Conservation (phyloP, 2,888 invertebrate genomes). For the Pyrrhia umbra region DNA sequence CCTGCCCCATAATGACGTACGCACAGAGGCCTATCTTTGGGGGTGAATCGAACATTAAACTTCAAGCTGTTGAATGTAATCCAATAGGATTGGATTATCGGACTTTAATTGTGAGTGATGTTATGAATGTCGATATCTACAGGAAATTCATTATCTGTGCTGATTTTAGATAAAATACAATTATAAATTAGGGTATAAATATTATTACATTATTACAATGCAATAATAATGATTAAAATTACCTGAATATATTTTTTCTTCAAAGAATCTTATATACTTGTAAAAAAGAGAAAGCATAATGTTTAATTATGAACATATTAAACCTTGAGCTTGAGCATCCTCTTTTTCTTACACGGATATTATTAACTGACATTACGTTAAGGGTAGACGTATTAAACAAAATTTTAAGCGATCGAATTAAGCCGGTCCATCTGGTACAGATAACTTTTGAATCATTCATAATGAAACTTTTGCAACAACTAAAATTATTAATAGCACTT, state of each 20-base stretch:
- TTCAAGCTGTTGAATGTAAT: constrained; percentile 47
- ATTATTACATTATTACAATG: too few relatives aligned
- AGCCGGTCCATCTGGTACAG: constrained; percentile 32
- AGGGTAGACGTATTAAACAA: constrained; percentile 16
- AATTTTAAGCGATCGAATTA: constrained; percentile 30
- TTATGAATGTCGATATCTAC: neutral
- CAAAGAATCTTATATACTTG: too few relatives aligned
- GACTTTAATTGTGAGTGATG: neutral
- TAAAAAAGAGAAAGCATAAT: too few relatives aligned
- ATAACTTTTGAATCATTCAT: constrained; percentile 54
- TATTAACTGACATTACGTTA: too few relatives aligned
- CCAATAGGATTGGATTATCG: constrained; percentile 9
- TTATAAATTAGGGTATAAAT: too few relatives aligned
- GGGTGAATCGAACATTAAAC: constrained; percentile 61
- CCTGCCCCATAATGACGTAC: constrained; percentile 79
- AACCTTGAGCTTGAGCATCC: too few relatives aligned
- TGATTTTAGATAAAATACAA: too few relatives aligned
- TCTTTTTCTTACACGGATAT: neutral
- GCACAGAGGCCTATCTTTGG: constrained; percentile 66
- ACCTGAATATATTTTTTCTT: too few relatives aligned
- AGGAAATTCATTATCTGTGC: too few relatives aligned
- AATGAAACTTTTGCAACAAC: constrained; percentile 42
- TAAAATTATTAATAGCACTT: constrained; percentile 44
- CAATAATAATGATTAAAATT: too few relatives aligned
- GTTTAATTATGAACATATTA: too few relatives aligned